These are phyloP conservation scores for Eospalax fontanierii DNA, from an alignment of 2,797 vertebrate species.

Conservation along the genomic window DNA sequence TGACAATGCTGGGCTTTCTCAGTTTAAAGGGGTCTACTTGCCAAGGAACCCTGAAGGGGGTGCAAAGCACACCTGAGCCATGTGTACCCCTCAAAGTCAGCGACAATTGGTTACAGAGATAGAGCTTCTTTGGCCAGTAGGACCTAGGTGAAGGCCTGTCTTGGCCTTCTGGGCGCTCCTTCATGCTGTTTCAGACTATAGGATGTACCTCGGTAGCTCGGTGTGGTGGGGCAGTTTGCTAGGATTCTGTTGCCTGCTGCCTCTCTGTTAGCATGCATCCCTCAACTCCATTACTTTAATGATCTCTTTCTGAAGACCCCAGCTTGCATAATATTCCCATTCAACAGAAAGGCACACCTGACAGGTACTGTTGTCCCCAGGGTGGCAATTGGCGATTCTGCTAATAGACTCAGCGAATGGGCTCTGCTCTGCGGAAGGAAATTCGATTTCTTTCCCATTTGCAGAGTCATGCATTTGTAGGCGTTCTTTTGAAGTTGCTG, in stretches of 20 bases:
- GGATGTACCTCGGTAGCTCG: constrained; percentile 89
- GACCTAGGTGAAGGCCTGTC: too few species aligned
- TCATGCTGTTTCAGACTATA: constrained; percentile 84
- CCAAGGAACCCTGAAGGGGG: too few species aligned
- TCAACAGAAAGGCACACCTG: constrained; percentile 68
- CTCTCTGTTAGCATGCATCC: constrained; percentile 92
- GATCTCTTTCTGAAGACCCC: constrained; percentile 90
- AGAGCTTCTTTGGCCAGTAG: not conserved
- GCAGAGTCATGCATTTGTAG: not conserved
- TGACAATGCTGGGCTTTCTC: not conserved
- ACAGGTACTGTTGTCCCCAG: constrained; percentile 40
- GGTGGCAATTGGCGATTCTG: not conserved
- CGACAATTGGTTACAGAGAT: not conserved
- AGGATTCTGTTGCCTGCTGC: constrained; percentile 90
- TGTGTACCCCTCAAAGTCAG: not conserved
- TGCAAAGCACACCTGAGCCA: not conserved
- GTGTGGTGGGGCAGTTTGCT: constrained; percentile 90
- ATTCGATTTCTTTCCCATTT: not conserved
- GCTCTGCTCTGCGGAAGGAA: not conserved
- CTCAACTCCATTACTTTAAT: constrained; percentile 93
- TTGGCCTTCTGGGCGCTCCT: too few species aligned
- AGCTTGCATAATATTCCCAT: constrained; percentile 89
- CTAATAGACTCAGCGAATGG: not conserved
- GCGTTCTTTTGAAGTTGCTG: not conserved
- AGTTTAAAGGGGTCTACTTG: not conserved